A percentile compares a stretch with the other conserved stretches of the same genome.
Evolutionary conservation across 2,797 vertebrate genomes (phyloP).

Genomic region (Trichosurus vulpecula): DNA sequence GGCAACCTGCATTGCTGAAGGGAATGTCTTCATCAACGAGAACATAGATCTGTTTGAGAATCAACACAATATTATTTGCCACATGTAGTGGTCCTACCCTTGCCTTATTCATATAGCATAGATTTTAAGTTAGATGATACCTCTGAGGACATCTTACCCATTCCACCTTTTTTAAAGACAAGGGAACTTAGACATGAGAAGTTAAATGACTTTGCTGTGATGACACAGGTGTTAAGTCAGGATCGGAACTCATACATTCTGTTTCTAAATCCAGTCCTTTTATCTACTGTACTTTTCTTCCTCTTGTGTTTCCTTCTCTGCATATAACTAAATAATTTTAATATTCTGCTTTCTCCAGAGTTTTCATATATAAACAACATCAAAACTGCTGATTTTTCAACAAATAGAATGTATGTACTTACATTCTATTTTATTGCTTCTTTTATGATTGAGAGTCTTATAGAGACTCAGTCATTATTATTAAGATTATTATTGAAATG

Average conservation of each 20-base stretch:
- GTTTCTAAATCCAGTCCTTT: no score
- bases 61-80: not conserved
- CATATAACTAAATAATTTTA: no score
- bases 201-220: not conserved
- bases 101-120: not conserved
- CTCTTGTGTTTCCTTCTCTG: no score
- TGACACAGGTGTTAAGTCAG: not conserved
- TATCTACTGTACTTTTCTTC: no score
- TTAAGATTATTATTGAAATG: constrained; percentile 14
- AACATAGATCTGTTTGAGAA: not conserved
- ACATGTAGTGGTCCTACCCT: not conserved
- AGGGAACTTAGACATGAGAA: not conserved
- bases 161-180: not conserved
- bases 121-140: not conserved
- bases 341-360: not conserved
- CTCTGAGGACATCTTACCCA: not conserved
- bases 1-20: not conserved
- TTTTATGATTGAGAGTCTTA: constrained; percentile 22
- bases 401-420: not conserved
- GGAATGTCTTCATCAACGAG: not conserved
- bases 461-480: constrained; percentile 32
- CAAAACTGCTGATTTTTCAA: not conserved
- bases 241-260: not conserved
- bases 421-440: constrained; percentile 10
- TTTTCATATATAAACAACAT: not conserved